Conservation (phyloP, 2,888 invertebrate genomes). For the Eulithis prunata region DNA sequence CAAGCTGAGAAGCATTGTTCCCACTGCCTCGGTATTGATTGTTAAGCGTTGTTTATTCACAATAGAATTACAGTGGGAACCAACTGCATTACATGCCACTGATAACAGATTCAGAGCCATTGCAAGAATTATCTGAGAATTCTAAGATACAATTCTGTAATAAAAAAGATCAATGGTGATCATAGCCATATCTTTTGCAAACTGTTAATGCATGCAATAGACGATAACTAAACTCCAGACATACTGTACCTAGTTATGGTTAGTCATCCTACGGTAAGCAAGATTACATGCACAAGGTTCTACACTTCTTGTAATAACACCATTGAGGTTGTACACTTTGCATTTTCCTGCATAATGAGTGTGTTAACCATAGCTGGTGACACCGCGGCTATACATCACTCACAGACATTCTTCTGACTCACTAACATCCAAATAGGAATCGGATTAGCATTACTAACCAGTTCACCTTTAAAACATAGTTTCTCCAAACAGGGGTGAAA, state of each 20-base stretch:
- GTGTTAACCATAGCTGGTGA: constrained; percentile 40
- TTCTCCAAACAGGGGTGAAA: constrained; percentile 32
- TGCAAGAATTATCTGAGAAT: no score
- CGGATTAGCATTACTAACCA: constrained; percentile 39
- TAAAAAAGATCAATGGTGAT: no score
- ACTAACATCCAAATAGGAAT: constrained; percentile 46
- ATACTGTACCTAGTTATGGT: not conserved
- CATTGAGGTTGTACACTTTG: constrained; percentile 33
- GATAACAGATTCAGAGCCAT: constrained; percentile 10
- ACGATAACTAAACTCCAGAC: no score
- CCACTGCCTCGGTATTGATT: constrained; percentile 22
- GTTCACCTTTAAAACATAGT: constrained; percentile 47
- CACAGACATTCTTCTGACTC: constrained; percentile 45
- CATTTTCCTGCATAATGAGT: constrained; percentile 38
- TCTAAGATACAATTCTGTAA: no score
- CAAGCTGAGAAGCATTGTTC: constrained; percentile 28
- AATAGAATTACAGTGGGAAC: constrained; percentile 28
- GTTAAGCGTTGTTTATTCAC: constrained; percentile 12
- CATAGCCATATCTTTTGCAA: no score
- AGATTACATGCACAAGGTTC: constrained; percentile 20
- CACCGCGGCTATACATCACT: constrained; percentile 38
- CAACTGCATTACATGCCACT: constrained; percentile 17
- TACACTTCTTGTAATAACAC: constrained; percentile 31
- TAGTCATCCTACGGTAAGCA: not conserved
- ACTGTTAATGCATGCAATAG: no score